Evolutionary conservation across 2,888 invertebrate species (phyloP).

Genomic region (Sinopyrophorus schimmeli): DNA sequence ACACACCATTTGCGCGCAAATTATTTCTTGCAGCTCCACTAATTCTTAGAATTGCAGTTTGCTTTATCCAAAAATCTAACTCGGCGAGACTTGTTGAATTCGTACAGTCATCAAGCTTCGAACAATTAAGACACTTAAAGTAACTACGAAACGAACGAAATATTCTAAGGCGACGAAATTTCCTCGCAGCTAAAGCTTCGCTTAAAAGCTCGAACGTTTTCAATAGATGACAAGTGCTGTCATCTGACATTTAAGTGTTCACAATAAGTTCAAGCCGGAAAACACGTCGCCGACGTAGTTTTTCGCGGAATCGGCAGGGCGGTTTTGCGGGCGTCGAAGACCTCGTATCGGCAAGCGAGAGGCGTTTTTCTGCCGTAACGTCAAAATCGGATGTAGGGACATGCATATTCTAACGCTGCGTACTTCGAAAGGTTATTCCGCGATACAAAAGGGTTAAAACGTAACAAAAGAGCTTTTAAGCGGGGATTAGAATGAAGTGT

Average conservation of each 20-base stretch:
- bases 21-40: slow-evolving; percentile 4
- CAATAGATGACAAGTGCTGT: slow-evolving; percentile 40
- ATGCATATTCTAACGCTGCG: slow-evolving; percentile 35
- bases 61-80: neutral
- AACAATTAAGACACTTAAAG: slow-evolving; percentile 14
- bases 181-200: slow-evolving; percentile 1
- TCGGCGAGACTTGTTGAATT: slow-evolving; percentile 14
- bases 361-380: slow-evolving; percentile 22
- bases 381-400: slow-evolving; percentile 31
- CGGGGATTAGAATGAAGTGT: slow-evolving; percentile 49
- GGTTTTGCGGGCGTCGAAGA: slow-evolving; percentile 19
- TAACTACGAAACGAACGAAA: slow-evolving; percentile 14
- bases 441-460: slow-evolving; percentile 53
- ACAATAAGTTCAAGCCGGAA: slow-evolving; percentile 36
- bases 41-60: neutral
- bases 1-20: slow-evolving; percentile 3
- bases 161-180: slow-evolving; percentile 14
- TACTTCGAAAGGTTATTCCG: slow-evolving; percentile 49
- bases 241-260: slow-evolving; percentile 43
- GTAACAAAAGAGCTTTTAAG: slow-evolving; percentile 54
- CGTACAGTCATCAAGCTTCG: neutral
- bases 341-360: slow-evolving; percentile 21
- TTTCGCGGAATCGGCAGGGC: slow-evolving; percentile 21
- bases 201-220: slow-evolving; percentile 28
- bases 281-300: slow-evolving; percentile 35